Evolutionary conservation across 1,140 invertebrate species (phyloP), one percentile per base, ranked within the genome.

Genomic region (Sycophila sp.): DNA sequence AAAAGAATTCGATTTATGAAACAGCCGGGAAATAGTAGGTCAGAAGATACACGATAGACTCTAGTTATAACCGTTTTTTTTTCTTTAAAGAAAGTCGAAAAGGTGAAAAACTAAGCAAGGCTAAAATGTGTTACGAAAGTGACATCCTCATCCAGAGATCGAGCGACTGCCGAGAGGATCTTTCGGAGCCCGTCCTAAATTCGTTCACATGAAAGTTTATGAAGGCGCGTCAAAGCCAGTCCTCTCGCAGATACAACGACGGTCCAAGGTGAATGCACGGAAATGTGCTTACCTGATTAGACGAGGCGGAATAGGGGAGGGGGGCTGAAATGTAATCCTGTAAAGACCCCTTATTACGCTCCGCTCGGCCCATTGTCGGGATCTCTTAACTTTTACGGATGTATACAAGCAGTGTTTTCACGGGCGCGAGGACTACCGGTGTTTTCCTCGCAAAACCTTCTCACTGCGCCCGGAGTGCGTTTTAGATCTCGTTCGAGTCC

Each of bases 311-410:
- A n/a, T n/a, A n/a, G n/a, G 47, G 42, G 36, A 53, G 19, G 58
- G 51, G 4, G 28, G 15, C 13, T 53, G n/a, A n/a, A n/a, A n/a
- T n/a, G n/a, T n/a, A 45, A 69, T 60, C 66, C 56, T 55, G 59
- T 69, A 63, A 69, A 55, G 24, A 36, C 24, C 17, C 38, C 24
- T 69, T 63, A 55, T 69, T 69, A 63, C 67, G 45, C 58, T 55
- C 30, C n/a, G 36, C 5, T 62, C 45, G 42, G 10, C 8, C 30
- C 24, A 62, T 69, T 69, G 59, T 62, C n/a, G 19, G 6, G 32
- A 69, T 69, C 45, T 69, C 34, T 69, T 69, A 69, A 69, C 67
- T 69, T 62, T 69, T 69, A 62, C 36, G 56, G 66, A 69, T 69
- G 59, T 51, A 24, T 22, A 47, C 17, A 38, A 49, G 42, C 3